Conservation (phyloP, 1,140 invertebrate genomes). For the Bombus superbus region DNA sequence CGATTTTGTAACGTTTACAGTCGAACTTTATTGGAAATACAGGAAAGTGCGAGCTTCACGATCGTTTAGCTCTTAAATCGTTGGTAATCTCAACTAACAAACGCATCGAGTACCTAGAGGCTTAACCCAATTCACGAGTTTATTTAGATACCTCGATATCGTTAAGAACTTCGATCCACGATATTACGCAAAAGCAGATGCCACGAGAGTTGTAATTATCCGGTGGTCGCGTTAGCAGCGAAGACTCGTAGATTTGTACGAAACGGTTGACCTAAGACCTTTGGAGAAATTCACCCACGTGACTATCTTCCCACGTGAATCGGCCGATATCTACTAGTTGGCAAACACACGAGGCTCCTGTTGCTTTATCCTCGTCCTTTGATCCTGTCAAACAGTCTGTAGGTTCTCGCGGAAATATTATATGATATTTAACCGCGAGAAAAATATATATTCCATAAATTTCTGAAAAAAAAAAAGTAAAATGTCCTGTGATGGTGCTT, state of each 20-base stretch:
- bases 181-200: neutral
- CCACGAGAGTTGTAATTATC: conserved; percentile 10
- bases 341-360: conserved; percentile 24
- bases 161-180: neutral
- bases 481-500: neutral
- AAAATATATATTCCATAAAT: neutral
- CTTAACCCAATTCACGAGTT: neutral
- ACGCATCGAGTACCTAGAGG: too few species aligned
- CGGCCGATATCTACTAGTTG: conserved; percentile 10
- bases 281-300: conserved; percentile 60
- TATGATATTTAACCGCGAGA: neutral
- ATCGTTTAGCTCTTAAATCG: neutral
- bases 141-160: neutral
- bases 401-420: neutral
- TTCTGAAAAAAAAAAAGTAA: neutral
- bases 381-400: conserved; percentile 13
- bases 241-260: conserved; percentile 30
- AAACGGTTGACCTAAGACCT: conserved; percentile 48
- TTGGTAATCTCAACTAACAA: neutral
- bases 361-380: conserved; percentile 24
- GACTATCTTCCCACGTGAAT: conserved; percentile 56
- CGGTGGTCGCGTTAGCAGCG: neutral
- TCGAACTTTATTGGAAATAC: neutral
- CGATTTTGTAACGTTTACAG: neutral
- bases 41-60: neutral